Evolutionary conservation across 2,113 vertebrate genomes (phyloP).

Genomic region (Nansenia antarctica): DNA sequence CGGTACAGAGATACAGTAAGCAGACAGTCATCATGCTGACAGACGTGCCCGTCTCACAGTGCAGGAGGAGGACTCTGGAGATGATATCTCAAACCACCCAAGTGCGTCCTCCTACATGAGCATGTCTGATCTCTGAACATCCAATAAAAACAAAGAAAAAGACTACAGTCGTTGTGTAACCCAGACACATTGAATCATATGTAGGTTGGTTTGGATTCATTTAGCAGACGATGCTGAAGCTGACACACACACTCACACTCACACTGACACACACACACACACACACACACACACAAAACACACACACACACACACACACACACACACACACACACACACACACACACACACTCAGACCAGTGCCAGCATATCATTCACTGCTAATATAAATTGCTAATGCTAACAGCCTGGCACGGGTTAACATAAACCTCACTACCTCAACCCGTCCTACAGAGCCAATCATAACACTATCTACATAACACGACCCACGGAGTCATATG

Average conservation of each 20-base stretch:
- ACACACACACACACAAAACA: too few relatives aligned
- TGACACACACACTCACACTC: background rate
- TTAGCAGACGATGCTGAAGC: background rate
- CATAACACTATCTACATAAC: constrained; percentile 14
- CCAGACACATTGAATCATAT: background rate
- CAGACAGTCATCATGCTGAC: constrained; percentile 24
- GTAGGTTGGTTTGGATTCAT: background rate
- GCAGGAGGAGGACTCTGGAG: constrained; percentile 4
- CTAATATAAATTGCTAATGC: constrained; percentile 20
- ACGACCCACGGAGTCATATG: constrained; percentile 32
- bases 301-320: too few relatives aligned
- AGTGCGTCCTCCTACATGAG: background rate
- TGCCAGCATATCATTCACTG: background rate
- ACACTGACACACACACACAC: background rate
- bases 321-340: background rate
- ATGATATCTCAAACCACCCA: constrained; percentile 15
- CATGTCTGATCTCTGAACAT: background rate
- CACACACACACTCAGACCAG: too few relatives aligned
- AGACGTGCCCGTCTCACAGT: too few relatives aligned
- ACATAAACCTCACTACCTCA: constrained; percentile 25
- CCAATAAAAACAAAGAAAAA: constrained; percentile 17
- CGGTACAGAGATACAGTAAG: background rate
- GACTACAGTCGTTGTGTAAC: background rate
- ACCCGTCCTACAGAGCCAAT: constrained; percentile 6
- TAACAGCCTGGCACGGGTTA: constrained; percentile 21